Evolutionary conservation across 2,888 invertebrate species (phyloP), one percentile per base, ranked within the genome.

Genomic region (Heterodera filipjevi): DNA sequence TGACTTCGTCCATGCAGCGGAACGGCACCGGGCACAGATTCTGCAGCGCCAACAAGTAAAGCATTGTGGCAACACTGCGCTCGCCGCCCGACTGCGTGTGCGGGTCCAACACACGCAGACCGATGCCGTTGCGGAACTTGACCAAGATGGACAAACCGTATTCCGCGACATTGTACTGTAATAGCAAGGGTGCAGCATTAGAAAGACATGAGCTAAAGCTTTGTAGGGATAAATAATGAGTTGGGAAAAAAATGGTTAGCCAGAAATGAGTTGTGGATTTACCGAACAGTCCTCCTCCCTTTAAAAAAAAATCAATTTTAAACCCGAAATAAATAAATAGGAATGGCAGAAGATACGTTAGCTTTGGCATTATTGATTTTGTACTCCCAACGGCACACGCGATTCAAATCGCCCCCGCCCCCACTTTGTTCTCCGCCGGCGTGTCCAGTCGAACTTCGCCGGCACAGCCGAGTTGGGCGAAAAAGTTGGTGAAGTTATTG

Each of bases 11-110:
- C 1, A 93, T 92, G 89, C 92, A 92, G 83, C 92, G 89, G 87
- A 98, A 98, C 0, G 98, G 98, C 64, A 95, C 95, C 35, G 92
- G 93, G 0, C 95, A 94, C 59, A 95, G 91, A 86, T 94, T 93
- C 90, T 99, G 98, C 78, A 99, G 91, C 0, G 97, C 93, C 90
- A 99, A 92, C 89, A 98, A 93, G 89, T 94, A 99, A 6, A 95
- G 91, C 1, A 97, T 96, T 2, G 97, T 98, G 3, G 95, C 93
- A 0, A 98, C 93, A 2, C 96, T 95, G 53, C 96, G 91, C 91
- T 99, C 98, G 0, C 98, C 98, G 3, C 98, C 98, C 83, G 96
- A 96, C 91, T 98, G 98, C 81, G 84, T 84, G 87, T 93, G 93
- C 0, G 93, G 92, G 72, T 94, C 94, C 77, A 98, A 90, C 86